phyloP scores from a whole-genome alignment of 2,888 invertebrate species.

The Nowickia ferox region DNA sequence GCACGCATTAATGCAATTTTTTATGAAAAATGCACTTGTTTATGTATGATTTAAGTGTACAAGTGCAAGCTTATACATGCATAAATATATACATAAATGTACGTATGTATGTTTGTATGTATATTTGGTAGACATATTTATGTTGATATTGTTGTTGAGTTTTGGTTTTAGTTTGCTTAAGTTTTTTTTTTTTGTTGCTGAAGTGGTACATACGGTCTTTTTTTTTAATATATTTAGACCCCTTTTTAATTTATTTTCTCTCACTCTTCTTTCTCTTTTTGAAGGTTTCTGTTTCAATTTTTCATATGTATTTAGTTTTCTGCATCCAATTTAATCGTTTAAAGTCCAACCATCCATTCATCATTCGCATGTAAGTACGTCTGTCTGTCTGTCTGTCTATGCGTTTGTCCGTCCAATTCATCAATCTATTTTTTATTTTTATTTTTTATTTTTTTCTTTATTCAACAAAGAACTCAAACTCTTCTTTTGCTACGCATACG shows the following conservation, averaged over 20 bases:
- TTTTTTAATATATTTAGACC: conserved; percentile 60
- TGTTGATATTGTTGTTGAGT: conserved; percentile 70
- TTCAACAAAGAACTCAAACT: conserved; percentile 68
- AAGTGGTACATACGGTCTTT: conserved; percentile 57
- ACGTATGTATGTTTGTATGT: conserved; percentile 23
- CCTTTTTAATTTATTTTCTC: conserved; percentile 41
- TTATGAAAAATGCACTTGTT: not conserved
- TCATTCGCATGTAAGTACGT: conserved; percentile 6
- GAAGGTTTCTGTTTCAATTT: conserved; percentile 56
- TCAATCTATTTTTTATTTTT: conserved; percentile 56
- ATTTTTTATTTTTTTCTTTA: conserved; percentile 48
- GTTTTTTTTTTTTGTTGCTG: conserved; percentile 60
- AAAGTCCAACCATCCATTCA: conserved; percentile 64
- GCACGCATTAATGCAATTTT: not conserved
- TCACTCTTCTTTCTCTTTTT: conserved; percentile 12
- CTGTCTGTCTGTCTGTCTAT: conserved; percentile 32
- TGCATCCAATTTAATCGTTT: conserved; percentile 70
- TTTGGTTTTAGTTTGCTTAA: conserved; percentile 72
- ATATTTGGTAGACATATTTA: conserved; percentile 68
- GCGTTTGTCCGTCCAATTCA: conserved; percentile 55
- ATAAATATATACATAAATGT: not conserved
- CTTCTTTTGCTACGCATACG: conserved; percentile 52
- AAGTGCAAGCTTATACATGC: not conserved
- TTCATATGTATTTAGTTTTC: conserved; percentile 67
- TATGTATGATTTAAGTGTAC: not conserved